A percentile compares a stretch with the other conserved stretches of the same genome.
These are phyloP conservation scores for Pyrocephalus nanus DNA, from an alignment of 2,797 vertebrate species.

Conservation along the genomic window DNA sequence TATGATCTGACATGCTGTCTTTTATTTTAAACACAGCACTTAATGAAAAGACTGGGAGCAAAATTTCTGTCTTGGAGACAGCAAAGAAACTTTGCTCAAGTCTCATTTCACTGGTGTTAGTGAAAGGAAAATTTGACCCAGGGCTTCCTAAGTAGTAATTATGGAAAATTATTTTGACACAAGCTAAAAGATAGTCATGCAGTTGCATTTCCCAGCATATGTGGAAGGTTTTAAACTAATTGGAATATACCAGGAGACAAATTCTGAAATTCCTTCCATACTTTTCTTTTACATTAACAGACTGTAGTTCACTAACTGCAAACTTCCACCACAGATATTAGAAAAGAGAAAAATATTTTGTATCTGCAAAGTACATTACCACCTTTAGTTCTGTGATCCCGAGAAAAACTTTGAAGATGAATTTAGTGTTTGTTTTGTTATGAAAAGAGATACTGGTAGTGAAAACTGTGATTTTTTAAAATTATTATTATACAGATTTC, in stretches of 20 bases:
- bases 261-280: background rate
- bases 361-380: background rate
- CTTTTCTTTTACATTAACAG: background rate
- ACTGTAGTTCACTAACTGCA: background rate
- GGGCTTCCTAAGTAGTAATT: slow-evolving; percentile 30
- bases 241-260: slow-evolving; percentile 4
- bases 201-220: background rate
- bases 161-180: slow-evolving; percentile 40
- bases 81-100: slow-evolving; percentile 12
- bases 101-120: slow-evolving; percentile 8
- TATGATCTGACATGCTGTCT: slow-evolving; percentile 18
- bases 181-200: background rate
- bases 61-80: slow-evolving; percentile 18
- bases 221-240: background rate
- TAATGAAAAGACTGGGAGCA: slow-evolving; percentile 19
- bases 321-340: background rate
- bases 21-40: slow-evolving; percentile 21
- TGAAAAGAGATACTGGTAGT: background rate
- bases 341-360: background rate
- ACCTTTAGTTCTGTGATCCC: background rate
- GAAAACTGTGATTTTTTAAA: background rate
- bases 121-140: slow-evolving; percentile 34
- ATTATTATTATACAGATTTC: background rate
- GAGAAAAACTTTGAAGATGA: background rate
- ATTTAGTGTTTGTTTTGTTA: background rate